Percentiles rank a stretch among this genome's conserved stretches.
Conservation (phyloP, 53 echinoderm and acorn worm genomes). For the Holothuria scabra region DNA sequence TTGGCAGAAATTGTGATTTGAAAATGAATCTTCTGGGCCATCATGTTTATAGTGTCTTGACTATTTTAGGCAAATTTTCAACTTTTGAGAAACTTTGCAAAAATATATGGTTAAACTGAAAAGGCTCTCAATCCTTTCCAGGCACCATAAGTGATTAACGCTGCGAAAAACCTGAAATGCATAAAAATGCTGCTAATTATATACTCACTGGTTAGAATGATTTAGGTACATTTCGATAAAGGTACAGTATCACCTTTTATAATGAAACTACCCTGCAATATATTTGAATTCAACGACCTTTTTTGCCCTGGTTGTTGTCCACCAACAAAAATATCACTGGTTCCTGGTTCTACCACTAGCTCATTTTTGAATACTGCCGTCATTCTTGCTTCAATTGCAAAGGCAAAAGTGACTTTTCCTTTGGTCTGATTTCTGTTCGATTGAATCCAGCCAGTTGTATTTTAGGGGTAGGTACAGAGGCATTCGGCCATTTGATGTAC, state of each 20-base stretch:
- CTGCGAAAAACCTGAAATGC: too few species aligned
- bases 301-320: conserved; percentile 82
- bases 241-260: conserved; percentile 58
- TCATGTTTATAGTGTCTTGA: too few species aligned
- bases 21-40: too few species aligned
- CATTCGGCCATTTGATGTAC: conserved; percentile 82
- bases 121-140: too few species aligned
- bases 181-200: too few species aligned
- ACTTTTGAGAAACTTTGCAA: too few species aligned
- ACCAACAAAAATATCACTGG: conserved; percentile 73
- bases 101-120: too few species aligned
- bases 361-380: conserved; percentile 71
- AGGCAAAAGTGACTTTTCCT: conserved; percentile 32
- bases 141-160: too few species aligned
- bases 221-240: conserved; percentile 46
- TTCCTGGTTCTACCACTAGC: conserved; percentile 71
- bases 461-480: conserved; percentile 63
- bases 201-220: too few species aligned
- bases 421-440: conserved; percentile 51
- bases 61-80: too few species aligned
- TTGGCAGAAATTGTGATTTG: too few species aligned
- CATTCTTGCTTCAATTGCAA: conserved; percentile 74
- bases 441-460: conserved; percentile 80
- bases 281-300: conserved; percentile 58
- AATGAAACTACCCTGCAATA: conserved; percentile 58